These are phyloP conservation scores for Anas capensis DNA, from an alignment of 2,797 vertebrate species.

Conservation along the genomic window DNA sequence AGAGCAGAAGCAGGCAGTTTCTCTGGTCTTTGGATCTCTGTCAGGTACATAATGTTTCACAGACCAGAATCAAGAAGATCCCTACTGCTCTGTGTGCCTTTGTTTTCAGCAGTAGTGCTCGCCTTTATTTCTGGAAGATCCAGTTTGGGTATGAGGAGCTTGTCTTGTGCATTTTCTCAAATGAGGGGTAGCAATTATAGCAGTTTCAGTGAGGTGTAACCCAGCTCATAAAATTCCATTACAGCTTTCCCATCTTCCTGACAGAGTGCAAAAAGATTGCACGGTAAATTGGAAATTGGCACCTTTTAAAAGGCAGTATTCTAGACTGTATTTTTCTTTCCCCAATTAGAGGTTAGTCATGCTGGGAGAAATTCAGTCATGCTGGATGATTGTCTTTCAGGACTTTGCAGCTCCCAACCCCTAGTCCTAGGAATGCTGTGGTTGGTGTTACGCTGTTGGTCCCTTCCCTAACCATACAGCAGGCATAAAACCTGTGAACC, in stretches of 20 bases:
- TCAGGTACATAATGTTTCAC: background rate
- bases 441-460: accelerated
- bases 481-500: background rate
- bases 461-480: background rate
- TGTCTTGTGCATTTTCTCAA: conserved; percentile 9
- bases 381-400: background rate
- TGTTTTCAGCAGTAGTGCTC: background rate
- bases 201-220: conserved; percentile 11
- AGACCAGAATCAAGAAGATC: background rate
- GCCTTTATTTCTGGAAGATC: background rate
- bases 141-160: background rate
- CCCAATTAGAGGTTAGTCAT: background rate
- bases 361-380: background rate
- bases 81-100: background rate
- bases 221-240: background rate
- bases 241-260: conserved; percentile 13
- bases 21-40: background rate
- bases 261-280: background rate
- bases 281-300: background rate
- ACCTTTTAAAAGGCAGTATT: background rate
- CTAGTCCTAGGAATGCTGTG: background rate
- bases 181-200: background rate
- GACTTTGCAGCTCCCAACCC: background rate
- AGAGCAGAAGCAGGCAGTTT: conserved; percentile 9
- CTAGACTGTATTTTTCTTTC: background rate